Percentiles rank a stretch among this genome's conserved stretches.
These are phyloP conservation scores for Rhineura floridana DNA, from an alignment of 2,113 vertebrate genomes.

Conservation along the genomic window DNA sequence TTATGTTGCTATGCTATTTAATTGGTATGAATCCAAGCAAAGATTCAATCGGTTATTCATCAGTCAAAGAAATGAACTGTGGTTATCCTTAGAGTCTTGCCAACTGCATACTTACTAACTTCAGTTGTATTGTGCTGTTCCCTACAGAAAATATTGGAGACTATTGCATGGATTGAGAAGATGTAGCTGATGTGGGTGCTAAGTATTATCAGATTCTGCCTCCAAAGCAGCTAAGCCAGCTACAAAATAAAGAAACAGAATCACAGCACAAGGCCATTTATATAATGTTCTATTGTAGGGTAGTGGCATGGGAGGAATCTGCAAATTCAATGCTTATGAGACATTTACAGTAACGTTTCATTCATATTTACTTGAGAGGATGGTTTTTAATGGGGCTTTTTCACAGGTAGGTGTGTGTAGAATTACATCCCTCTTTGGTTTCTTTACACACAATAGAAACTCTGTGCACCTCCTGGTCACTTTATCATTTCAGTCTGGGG, in stretches of 20 bases:
- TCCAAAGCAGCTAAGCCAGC: neutral
- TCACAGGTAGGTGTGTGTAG: neutral
- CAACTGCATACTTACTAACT: neutral
- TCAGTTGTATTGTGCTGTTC: neutral
- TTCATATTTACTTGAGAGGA: neutral
- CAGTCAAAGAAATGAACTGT: neutral
- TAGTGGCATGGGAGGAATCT: neutral
- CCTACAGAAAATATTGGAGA: neutral
- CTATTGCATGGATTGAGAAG: neutral
- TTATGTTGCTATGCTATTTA: neutral
- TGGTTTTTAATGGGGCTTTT: neutral
- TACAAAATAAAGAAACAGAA: neutral
- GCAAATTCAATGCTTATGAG: neutral
- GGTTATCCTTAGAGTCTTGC: conserved; percentile 10
- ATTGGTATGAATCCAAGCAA: conserved; percentile 22
- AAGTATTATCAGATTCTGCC: neutral
- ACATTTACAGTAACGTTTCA: no score
- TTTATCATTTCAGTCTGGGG: neutral
- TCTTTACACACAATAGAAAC: neutral
- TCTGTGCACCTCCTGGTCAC: neutral
- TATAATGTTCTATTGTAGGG: neutral
- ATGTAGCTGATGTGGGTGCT: neutral
- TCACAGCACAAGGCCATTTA: neutral
- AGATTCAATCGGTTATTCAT: conserved; percentile 11
- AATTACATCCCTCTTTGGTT: neutral